Conservation (phyloP, 2,888 invertebrate genomes). For the Rhagonycha lutea region DNA sequence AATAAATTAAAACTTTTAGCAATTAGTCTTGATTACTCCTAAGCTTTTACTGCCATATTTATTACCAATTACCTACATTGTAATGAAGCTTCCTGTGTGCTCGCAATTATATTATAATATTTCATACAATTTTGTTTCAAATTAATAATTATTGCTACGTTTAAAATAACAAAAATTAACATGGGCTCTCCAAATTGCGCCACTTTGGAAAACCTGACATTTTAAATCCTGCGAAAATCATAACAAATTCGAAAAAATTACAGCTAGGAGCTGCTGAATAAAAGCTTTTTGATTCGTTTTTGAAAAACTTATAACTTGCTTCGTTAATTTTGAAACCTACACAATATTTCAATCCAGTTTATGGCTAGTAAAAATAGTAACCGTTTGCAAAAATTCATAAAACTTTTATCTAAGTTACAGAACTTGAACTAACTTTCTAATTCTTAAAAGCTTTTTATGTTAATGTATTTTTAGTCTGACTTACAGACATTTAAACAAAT, state of each 20-base stretch:
- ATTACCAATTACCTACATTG: slow-evolving; percentile 14
- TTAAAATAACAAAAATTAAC: neutral
- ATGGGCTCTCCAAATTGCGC: neutral
- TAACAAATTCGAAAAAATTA: no score
- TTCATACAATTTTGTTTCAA: neutral
- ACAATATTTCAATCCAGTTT: neutral
- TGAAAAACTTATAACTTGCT: neutral
- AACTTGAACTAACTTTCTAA: neutral
- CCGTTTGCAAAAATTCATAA: neutral
- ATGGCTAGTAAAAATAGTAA: neutral
- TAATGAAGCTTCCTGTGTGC: neutral
- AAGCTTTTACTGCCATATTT: slow-evolving; percentile 14
- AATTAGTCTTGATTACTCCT: slow-evolving; percentile 19
- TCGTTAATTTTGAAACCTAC: neutral
- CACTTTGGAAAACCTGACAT: no score
- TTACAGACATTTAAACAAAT: neutral
- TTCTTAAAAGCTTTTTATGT: neutral
- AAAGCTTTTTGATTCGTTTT: no score
- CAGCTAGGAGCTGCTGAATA: no score
- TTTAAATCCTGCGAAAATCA: no score
- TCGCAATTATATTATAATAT: neutral
- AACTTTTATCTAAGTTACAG: neutral
- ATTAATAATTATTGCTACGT: neutral
- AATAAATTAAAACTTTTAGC: slow-evolving; percentile 22
- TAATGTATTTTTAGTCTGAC: neutral